Conservation (phyloP, 2,888 invertebrate genomes). For the Ommatoiulus sabulosus region DNA sequence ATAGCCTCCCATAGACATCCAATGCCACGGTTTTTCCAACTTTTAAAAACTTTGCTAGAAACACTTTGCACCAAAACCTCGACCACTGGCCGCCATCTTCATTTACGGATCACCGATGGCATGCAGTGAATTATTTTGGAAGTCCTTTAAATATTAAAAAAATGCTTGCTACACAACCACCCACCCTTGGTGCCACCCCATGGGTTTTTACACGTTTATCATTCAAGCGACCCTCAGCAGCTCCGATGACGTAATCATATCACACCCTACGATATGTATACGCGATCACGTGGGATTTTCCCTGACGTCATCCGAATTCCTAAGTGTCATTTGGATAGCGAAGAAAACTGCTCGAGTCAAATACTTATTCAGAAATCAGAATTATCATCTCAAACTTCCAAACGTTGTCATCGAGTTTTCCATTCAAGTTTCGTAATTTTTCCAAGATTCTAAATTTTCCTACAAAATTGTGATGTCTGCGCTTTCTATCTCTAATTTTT, state of each 20-base stretch:
- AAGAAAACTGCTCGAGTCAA: neutral
- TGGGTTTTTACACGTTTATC: neutral
- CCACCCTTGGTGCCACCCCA: neutral
- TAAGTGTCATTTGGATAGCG: constrained; percentile 26
- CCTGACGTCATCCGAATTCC: constrained; percentile 25
- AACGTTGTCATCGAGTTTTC: too few relatives aligned
- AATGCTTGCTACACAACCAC: neutral
- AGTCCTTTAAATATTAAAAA: neutral
- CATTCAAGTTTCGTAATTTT: too few relatives aligned
- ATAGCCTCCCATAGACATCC: constrained; percentile 47
- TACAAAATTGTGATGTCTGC: too few relatives aligned
- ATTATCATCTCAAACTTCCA: too few relatives aligned
- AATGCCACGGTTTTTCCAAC: neutral
- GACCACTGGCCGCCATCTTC: constrained; percentile 29
- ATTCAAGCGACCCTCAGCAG: constrained; percentile 38
- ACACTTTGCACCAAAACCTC: neutral
- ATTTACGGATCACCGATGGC: neutral
- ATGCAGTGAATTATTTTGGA: neutral
- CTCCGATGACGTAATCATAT: constrained; percentile 33
- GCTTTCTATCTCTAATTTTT: too few relatives aligned
- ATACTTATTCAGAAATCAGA: neutral
- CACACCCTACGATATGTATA: constrained; percentile 42
- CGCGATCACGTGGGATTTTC: constrained; percentile 48
- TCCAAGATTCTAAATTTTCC: too few relatives aligned
- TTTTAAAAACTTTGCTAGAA: constrained; percentile 38